phyloP scores from a whole-genome alignment of 23 tunicate genomes.

The Trididemnum clinides region DNA sequence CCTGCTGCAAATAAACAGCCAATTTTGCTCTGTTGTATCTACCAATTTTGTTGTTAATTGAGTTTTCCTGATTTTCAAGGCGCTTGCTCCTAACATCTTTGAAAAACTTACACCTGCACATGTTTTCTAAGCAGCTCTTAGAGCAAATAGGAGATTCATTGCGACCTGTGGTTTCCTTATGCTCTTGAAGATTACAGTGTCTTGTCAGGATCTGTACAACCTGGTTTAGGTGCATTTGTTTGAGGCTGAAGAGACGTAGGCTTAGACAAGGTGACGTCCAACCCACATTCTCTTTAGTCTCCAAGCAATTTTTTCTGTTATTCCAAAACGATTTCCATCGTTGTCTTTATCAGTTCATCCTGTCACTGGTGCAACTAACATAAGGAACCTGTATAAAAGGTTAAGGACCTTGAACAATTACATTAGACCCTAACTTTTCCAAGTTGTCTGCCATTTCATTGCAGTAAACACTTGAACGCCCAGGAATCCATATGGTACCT shows the following conservation, averaged over 20 bases:
- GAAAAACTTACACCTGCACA: not conserved
- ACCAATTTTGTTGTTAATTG: not conserved
- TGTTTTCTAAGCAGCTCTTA: not conserved
- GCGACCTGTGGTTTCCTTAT: not conserved
- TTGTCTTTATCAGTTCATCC: not conserved
- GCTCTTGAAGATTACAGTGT: not conserved
- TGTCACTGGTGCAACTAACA: not conserved
- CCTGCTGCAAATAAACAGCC: not conserved
- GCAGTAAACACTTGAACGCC: not conserved
- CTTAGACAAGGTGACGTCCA: not conserved
- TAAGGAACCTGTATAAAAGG: not conserved
- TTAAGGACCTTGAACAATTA: not conserved
- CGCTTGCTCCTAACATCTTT: not conserved
- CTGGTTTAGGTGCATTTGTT: not conserved
- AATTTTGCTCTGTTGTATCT: not conserved
- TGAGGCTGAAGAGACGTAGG: not conserved
- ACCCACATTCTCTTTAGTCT: not conserved
- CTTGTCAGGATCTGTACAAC: not conserved
- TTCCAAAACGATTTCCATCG: not conserved
- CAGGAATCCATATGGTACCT: not conserved
- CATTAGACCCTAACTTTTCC: not conserved
- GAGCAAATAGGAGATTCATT: not conserved
- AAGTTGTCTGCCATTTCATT: not conserved
- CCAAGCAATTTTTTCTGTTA: not conserved
- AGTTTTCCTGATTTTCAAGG: not conserved